phyloP scores from a whole-genome alignment of 2,797 vertebrate species.

The Cyclura pinguis region DNA sequence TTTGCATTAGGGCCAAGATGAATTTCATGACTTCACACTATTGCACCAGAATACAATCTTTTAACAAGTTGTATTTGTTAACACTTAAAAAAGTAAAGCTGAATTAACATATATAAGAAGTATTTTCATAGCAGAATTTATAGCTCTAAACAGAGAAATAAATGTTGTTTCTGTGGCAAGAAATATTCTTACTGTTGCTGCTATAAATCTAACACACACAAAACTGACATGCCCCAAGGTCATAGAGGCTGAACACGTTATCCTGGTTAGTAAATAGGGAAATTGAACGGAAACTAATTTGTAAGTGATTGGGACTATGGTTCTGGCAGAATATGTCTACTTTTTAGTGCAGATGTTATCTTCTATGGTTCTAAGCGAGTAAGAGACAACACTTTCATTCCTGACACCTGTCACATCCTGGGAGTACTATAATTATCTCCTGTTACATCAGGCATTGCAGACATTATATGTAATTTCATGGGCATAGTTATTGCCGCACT shows the following conservation, averaged over 20 bases:
- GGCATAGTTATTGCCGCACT: background rate
- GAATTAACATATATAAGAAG: too few species aligned
- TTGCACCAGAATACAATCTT: too few species aligned
- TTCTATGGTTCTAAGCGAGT: accelerated
- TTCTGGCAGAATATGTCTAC: background rate
- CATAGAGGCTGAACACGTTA: background rate
- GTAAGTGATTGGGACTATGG: slow-evolving; percentile 8
- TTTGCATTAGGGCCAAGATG: too few species aligned
- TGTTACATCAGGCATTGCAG: background rate
- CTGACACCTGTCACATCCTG: background rate
- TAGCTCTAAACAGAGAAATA: background rate
- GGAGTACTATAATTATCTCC: slow-evolving; percentile 9
- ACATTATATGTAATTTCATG: background rate
- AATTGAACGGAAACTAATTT: slow-evolving; percentile 16
- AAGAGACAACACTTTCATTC: background rate
- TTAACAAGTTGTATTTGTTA: too few species aligned
- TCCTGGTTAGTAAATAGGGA: background rate
- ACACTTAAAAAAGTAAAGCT: too few species aligned
- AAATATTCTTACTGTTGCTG: background rate
- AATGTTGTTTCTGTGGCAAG: background rate
- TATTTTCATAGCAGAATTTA: background rate
- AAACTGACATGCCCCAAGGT: background rate
- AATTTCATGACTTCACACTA: too few species aligned
- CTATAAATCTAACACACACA: background rate
- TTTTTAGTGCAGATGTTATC: background rate